A percentile compares a stretch with the other conserved stretches of the same genome.
Conservation (phyloP, 2,888 invertebrate genomes). For the Dynastes maya region DNA sequence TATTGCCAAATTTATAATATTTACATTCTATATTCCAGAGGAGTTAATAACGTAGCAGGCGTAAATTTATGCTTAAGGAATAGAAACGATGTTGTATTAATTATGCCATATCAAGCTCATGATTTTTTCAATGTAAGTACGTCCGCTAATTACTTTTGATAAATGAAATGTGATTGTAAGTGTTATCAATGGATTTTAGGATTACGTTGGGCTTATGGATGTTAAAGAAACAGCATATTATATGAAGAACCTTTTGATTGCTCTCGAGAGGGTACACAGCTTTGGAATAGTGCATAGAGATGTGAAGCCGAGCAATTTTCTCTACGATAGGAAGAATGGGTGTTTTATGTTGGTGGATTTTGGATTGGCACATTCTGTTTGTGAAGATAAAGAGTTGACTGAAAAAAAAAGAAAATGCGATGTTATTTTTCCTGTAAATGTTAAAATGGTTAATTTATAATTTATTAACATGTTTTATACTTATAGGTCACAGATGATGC, state of each 20-base stretch:
- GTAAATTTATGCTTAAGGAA: constrained; percentile 85
- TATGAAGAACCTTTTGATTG: constrained; percentile 85
- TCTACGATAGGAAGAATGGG: constrained; percentile 82
- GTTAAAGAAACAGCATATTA: constrained; percentile 82
- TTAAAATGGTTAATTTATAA: not conserved
- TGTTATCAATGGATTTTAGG: constrained; percentile 71
- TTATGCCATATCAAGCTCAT: constrained; percentile 92
- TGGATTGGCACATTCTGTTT: constrained; percentile 85
- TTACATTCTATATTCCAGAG: constrained; percentile 73
- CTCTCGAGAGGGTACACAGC: constrained; percentile 86
- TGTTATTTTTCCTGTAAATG: constrained; percentile 40
- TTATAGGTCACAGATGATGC: constrained; percentile 21
- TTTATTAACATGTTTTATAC: not conserved
- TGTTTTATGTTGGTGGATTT: constrained; percentile 90
- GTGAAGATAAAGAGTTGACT: constrained; percentile 27
- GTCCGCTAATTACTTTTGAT: constrained; percentile 60
- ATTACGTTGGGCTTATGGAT: constrained; percentile 82
- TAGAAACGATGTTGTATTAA: constrained; percentile 86
- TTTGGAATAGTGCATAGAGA: constrained; percentile 91
- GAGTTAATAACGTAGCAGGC: constrained; percentile 86
- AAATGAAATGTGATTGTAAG: not conserved
- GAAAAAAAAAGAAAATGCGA: constrained; percentile 49
- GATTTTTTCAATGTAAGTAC: constrained; percentile 80
- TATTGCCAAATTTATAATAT: not conserved
- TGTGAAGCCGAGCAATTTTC: constrained; percentile 93